phyloP scores from a whole-genome alignment of 2,113 vertebrate species.

The Engraulis encrasicolus region DNA sequence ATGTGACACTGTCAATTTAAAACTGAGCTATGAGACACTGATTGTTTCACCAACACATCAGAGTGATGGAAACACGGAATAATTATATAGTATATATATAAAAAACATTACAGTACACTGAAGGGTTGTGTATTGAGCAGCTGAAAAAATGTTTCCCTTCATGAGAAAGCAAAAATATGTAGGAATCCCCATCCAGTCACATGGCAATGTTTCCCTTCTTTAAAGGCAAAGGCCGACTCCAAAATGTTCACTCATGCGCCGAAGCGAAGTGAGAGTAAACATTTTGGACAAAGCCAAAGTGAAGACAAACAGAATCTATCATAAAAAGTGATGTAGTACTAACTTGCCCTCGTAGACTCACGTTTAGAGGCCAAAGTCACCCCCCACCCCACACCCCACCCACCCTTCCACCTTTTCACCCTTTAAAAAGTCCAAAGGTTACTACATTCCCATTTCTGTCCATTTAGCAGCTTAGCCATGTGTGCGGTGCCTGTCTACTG shows the following conservation, averaged over 20 bases:
- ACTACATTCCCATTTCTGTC: background rate
- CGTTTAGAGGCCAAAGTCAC: background rate
- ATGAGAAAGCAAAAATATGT: background rate
- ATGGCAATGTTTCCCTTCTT: background rate
- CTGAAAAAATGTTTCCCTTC: background rate
- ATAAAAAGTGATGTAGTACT: background rate
- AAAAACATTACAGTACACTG: background rate
- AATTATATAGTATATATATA: too few relatives aligned
- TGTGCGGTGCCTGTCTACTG: slow-evolving; percentile 1
- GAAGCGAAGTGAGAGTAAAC: too few relatives aligned
- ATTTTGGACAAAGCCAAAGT: slow-evolving; percentile 6
- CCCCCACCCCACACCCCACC: too few relatives aligned
- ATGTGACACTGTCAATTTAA: background rate
- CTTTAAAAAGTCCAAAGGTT: background rate
- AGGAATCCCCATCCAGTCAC: background rate
- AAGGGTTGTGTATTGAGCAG: background rate
- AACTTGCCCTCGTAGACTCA: background rate
- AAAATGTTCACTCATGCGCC: too few relatives aligned
- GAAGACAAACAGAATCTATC: slow-evolving; percentile 1
- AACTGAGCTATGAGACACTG: background rate
- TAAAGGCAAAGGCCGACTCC: too few relatives aligned
- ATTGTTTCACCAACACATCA: background rate
- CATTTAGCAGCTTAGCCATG: background rate
- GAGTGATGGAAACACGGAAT: too few relatives aligned
- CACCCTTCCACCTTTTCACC: too few relatives aligned